Conservation (phyloP, 2,888 invertebrate species). For the Drosophila lutescens region DNA sequence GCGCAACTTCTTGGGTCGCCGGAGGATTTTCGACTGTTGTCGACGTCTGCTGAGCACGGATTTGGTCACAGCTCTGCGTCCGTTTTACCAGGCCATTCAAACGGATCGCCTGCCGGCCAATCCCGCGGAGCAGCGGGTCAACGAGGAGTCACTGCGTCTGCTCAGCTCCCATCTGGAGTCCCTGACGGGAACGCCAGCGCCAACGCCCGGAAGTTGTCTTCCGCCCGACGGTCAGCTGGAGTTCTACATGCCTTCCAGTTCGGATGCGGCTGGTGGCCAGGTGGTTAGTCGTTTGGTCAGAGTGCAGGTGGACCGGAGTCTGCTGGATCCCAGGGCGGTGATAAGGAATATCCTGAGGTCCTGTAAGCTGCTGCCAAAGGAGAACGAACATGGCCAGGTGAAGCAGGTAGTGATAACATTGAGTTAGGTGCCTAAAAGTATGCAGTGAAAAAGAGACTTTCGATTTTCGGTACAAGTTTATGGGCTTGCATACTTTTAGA, state of each 20-base stretch:
- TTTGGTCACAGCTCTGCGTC: slow-evolving; percentile 94
- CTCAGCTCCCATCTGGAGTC: slow-evolving; percentile 93
- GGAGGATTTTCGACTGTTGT: slow-evolving; percentile 1
- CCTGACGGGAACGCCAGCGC: slow-evolving; percentile 86
- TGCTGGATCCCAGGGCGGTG: slow-evolving; percentile 89
- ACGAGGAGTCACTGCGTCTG: slow-evolving; percentile 95
- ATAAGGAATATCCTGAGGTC: slow-evolving; percentile 89
- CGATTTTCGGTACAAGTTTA: no score
- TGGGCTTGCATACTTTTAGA: no score
- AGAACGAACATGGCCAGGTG: not conserved
- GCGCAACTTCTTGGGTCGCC: slow-evolving; percentile 6
- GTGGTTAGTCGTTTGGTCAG: slow-evolving; percentile 86
- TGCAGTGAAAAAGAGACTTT: no score
- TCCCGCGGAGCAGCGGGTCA: slow-evolving; percentile 93
- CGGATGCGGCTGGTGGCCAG: slow-evolving; percentile 85
- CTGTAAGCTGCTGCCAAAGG: slow-evolving; percentile 90
- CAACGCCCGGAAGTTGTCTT: slow-evolving; percentile 74
- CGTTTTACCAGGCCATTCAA: slow-evolving; percentile 97
- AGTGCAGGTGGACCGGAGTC: slow-evolving; percentile 87
- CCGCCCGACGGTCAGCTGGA: slow-evolving; percentile 86
- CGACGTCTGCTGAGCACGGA: slow-evolving; percentile 88
- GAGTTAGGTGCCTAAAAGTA: no score
- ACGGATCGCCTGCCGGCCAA: slow-evolving; percentile 96
- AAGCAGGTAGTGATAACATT: not conserved
- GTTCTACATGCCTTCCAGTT: slow-evolving; percentile 89